Base-by-base conservation (phyloP, 2,888 invertebrate genomes). In the Phasia obesa region DNA sequence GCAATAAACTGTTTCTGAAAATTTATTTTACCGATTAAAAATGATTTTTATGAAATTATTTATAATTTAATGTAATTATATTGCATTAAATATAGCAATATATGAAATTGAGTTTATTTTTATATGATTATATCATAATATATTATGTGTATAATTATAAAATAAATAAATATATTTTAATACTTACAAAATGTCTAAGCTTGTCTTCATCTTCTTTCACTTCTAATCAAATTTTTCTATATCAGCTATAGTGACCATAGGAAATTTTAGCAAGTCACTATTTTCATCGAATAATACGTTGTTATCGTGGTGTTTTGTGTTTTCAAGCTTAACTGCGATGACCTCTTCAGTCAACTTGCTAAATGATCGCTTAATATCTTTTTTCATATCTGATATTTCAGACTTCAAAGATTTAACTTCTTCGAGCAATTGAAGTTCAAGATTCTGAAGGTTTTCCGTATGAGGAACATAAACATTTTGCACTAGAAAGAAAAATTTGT, bases 161-260 rank as follows among this genome's bases (percentile, higher is more conserved):
- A 53, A 53, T 53, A 53, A 53, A 53, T 53, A 53, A 25, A 53
- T 53, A 25, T 53, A 53, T 53, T 53, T 25, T 23, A 42, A 31
- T 59, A 59, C 59, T 71, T 71, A 59, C 59, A 59, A 59, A 49
- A 49, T 57, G 57, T 53, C 47, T 70, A 38, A 47, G 17, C 70
- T 57, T 70, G 55, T 70, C 55, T 42, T 70, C 59, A 27, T 57
- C 55, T 57, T 70, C 17, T 59, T 59, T 59, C 31, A 57, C 38
- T 53, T 60, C 49, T 51, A 4, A 42, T 69, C n/a, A 38, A 69
- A 69, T 53, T 35, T 31, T 42, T 42, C 21, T 23, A 69, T 3
- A 19, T 38, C 55, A 53, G 27, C 31, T 13, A 69, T 15, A 69
- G 42, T 15, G 49, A 47, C 53, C 31, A 51, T 23, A 42, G 69